phyloP scores from a whole-genome alignment of 2,113 vertebrate genomes.

The Bucco capensis region DNA sequence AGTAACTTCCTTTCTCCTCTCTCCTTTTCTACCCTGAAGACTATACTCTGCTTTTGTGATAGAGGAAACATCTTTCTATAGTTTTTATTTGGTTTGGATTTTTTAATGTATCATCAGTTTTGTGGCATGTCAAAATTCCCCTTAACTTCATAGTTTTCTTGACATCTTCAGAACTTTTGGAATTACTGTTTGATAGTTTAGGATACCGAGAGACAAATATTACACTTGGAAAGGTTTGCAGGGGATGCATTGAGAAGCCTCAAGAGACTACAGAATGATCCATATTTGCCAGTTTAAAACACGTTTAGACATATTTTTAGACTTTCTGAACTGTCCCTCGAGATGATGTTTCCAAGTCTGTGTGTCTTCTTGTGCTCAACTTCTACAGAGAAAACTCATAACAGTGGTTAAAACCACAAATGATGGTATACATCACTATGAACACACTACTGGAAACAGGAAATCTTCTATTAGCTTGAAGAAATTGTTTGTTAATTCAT shows the following conservation, averaged over 20 bases:
- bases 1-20: neutral
- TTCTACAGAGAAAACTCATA: neutral
- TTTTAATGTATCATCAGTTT: neutral
- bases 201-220: neutral
- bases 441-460: neutral
- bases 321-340: neutral
- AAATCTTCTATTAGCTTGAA: neutral
- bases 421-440: neutral
- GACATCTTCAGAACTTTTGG: neutral
- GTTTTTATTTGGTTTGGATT: neutral
- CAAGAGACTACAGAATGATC: neutral
- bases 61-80: neutral
- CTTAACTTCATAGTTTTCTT: neutral
- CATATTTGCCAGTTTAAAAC: neutral
- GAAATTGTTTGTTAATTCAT: neutral
- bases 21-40: accelerated
- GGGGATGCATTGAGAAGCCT: neutral
- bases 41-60: neutral
- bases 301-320: neutral
- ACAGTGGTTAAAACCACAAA: neutral
- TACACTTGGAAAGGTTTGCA: neutral
- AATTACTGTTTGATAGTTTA: neutral
- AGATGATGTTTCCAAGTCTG: neutral
- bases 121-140: neutral
- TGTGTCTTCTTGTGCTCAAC: neutral